phyloP scores from a whole-genome alignment of 1,140 invertebrate species.

The Diabrotica undecimpunctata region DNA sequence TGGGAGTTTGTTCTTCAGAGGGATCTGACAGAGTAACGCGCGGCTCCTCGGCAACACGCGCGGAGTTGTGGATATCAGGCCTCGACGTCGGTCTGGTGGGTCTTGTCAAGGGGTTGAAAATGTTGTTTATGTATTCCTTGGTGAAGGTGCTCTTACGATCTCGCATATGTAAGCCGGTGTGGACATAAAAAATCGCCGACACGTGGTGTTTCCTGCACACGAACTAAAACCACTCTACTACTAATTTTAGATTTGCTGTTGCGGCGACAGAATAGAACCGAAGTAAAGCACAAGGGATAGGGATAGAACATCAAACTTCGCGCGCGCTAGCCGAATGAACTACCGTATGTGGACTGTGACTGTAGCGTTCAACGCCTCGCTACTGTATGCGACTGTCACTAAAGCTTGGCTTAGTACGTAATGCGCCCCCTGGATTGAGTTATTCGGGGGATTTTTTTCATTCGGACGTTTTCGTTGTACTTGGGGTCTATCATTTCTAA shows the following conservation, averaged over 20 bases:
- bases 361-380: no score
- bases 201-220: neutral
- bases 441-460: neutral
- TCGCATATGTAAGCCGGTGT: constrained; percentile 45
- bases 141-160: constrained; percentile 46
- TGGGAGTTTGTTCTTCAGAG: constrained; percentile 36
- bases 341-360: no score
- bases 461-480: neutral
- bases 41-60: constrained; percentile 33
- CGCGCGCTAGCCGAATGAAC: no score
- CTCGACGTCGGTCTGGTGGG: constrained; percentile 32
- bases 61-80: constrained; percentile 28
- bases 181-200: neutral
- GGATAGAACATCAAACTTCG: no score
- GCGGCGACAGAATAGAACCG: no score
- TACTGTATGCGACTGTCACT: neutral
- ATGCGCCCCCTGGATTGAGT: constrained; percentile 34
- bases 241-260: constrained; percentile 35
- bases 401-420: constrained; percentile 22
- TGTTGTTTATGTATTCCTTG: constrained; percentile 47
- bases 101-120: constrained; percentile 43
- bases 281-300: no score
- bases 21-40: constrained; percentile 36
- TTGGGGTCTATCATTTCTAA: neutral
- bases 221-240: constrained; percentile 15